A percentile compares a stretch with the other conserved stretches of the same genome.
phyloP scores from a whole-genome alignment of 2,797 vertebrate genomes.

The Lycodopsis pacificus region DNA sequence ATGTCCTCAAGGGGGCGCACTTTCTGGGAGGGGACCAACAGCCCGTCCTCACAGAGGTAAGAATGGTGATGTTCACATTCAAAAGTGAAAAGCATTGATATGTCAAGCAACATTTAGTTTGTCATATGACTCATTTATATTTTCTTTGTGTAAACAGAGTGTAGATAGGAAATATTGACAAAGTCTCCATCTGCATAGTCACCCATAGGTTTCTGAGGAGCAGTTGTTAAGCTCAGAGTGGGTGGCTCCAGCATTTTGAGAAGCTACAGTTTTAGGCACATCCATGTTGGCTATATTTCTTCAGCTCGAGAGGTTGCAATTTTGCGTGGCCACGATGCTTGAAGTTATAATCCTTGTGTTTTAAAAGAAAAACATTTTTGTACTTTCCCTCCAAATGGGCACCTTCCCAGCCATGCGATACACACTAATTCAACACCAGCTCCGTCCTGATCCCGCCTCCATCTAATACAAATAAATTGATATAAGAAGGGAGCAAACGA shows the following conservation, averaged over 20 bases:
- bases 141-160: background rate
- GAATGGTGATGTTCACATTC: background rate
- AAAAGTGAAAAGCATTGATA: background rate
- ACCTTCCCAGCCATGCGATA: background rate
- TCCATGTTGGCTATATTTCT: too few relatives aligned
- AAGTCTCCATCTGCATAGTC: background rate
- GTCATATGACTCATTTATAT: background rate
- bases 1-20: constrained; percentile 89
- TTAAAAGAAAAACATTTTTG: too few relatives aligned
- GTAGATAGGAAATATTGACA: background rate
- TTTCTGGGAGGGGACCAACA: constrained; percentile 87
- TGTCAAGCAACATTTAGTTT: background rate
- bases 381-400: background rate
- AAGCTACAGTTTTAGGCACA: too few relatives aligned
- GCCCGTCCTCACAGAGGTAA: constrained; percentile 89
- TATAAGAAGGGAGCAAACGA: background rate
- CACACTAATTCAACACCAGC: background rate
- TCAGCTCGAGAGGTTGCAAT: too few relatives aligned
- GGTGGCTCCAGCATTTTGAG: background rate
- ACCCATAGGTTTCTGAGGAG: background rate
- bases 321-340: too few relatives aligned
- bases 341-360: too few relatives aligned
- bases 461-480: background rate
- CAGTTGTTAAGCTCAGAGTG: background rate
- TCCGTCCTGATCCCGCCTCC: background rate